Evolutionary conservation across 1,140 invertebrate species (phyloP), one percentile per base, ranked within the genome.

Genomic region (Phymastichus coffea): DNA sequence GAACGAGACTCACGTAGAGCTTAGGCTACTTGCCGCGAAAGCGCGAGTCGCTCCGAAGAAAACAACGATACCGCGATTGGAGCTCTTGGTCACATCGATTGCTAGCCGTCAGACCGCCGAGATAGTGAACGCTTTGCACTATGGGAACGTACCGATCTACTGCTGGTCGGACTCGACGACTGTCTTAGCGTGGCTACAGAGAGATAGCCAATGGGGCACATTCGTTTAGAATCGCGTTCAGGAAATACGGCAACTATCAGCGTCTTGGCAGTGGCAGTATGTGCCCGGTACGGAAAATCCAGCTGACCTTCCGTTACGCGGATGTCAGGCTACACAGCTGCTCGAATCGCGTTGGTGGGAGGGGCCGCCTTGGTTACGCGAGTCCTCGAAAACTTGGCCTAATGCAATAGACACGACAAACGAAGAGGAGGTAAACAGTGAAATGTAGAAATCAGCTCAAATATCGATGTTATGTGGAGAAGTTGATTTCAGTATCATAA

Each of bases 301-400:
- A n/a, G 77, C 76, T 6, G 76, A 81, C 40, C 19, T 47, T 3
- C 54, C 44, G 2, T 56, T 30, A 3, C 28, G 54, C 1, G 44
- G 46, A 4, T 58, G 33, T 49, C 19, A 12, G 4, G 43, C n/a
- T 17, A 22, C n/a, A 14, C 41, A 54, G 15, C 63, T 79, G 10
- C 20, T 73, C 8, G 58, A 75, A 23, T 69, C 67, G 9, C 63
- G 65, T 62, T 81, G 76, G 76, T 73, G 70, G 70, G 69, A 78
- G 62, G 72, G 78, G 12, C 74, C 78, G 6, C 30, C 48, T 1
- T 79, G 73, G 75, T 53, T 77, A 38, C 35, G 46, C 10, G 7
- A 25, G 3, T 14, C 43, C 2, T 8, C 35, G 26, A 35, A 64
- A 15, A 43, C 56, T 2, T 75, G 71, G 68, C 69, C 71, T 15